These are phyloP conservation scores for Pectinophora gossypiella DNA, from an alignment of 1,140 invertebrate genomes.

Conservation along the genomic window DNA sequence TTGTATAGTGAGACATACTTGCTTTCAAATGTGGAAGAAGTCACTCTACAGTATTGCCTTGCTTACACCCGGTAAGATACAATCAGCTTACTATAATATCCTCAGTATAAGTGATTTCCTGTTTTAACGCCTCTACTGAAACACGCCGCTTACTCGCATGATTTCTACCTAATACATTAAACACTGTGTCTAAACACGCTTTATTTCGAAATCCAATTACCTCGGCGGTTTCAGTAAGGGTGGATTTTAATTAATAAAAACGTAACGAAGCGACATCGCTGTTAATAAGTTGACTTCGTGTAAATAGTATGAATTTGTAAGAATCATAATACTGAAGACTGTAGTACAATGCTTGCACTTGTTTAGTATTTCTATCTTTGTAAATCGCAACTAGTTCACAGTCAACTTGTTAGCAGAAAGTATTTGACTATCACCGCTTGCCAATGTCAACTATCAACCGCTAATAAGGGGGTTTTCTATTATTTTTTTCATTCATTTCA, in stretches of 20 bases:
- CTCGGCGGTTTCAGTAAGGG: slow-evolving; percentile 58
- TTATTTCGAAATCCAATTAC: slow-evolving; percentile 25
- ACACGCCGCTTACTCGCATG: slow-evolving; percentile 43
- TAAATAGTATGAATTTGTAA: not conserved
- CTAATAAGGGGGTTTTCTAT: slow-evolving; percentile 56
- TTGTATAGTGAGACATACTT: slow-evolving; percentile 72
- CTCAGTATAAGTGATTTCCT: slow-evolving; percentile 70
- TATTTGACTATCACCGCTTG: slow-evolving; percentile 35
- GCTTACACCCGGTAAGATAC: slow-evolving; percentile 74
- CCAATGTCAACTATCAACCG: slow-evolving; percentile 67
- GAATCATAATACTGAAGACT: not conserved
- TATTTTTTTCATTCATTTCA: slow-evolving; percentile 38
- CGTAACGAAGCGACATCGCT: slow-evolving; percentile 56
- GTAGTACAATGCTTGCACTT: not conserved
- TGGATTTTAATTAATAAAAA: slow-evolving; percentile 34
- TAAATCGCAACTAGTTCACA: slow-evolving; percentile 2
- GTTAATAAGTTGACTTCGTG: slow-evolving; percentile 47
- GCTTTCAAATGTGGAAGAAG: slow-evolving; percentile 75
- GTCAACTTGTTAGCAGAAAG: slow-evolving; percentile 52
- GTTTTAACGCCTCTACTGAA: slow-evolving; percentile 58
- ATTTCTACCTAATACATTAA: slow-evolving; percentile 15
- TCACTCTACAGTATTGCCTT: slow-evolving; percentile 74
- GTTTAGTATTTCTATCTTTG: not conserved
- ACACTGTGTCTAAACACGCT: slow-evolving; percentile 21
- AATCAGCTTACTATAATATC: slow-evolving; percentile 73